Percentiles rank a stretch among this genome's conserved stretches.
phyloP scores from a whole-genome alignment of 2,888 invertebrate genomes.

The Asteroscopus sphinx region DNA sequence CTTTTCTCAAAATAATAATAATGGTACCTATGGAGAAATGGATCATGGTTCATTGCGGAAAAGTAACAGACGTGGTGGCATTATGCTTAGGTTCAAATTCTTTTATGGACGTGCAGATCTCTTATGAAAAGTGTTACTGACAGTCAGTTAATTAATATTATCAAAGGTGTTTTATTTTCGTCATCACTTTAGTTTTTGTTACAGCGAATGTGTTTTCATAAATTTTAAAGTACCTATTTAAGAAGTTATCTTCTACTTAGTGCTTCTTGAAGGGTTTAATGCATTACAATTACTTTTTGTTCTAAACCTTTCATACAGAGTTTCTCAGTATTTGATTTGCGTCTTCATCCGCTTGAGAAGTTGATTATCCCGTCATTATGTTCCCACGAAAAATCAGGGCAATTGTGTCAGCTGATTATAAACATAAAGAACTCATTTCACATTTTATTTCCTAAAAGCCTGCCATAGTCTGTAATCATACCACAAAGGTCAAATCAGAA shows the following conservation, averaged over 20 bases:
- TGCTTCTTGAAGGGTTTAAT: not conserved
- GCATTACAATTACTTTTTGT: no score
- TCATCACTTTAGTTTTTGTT: slow-evolving; percentile 11
- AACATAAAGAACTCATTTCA: no score
- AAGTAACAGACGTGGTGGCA: slow-evolving; percentile 18
- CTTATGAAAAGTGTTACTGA: slow-evolving; percentile 24
- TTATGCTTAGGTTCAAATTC: not conserved
- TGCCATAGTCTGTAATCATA: slow-evolving; percentile 1
- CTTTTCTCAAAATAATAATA: no score
- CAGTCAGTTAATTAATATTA: slow-evolving; percentile 9
- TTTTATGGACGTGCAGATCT: slow-evolving; percentile 8
- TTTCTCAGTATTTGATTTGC: no score
- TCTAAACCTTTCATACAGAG: no score
- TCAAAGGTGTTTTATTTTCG: slow-evolving; percentile 7
- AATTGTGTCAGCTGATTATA: no score
- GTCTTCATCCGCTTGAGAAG: no score
- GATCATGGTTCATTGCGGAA: slow-evolving; percentile 13
- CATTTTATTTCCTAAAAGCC: not conserved
- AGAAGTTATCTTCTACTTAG: not conserved
- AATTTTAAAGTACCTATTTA: not conserved
- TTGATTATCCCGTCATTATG: no score
- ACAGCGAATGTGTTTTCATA: not conserved
- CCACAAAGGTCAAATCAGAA: slow-evolving; percentile 1
- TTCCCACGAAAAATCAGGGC: no score
- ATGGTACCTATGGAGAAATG: no score